Conservation (phyloP, 2,797 vertebrate genomes). For the Oreochromis mossambicus region DNA sequence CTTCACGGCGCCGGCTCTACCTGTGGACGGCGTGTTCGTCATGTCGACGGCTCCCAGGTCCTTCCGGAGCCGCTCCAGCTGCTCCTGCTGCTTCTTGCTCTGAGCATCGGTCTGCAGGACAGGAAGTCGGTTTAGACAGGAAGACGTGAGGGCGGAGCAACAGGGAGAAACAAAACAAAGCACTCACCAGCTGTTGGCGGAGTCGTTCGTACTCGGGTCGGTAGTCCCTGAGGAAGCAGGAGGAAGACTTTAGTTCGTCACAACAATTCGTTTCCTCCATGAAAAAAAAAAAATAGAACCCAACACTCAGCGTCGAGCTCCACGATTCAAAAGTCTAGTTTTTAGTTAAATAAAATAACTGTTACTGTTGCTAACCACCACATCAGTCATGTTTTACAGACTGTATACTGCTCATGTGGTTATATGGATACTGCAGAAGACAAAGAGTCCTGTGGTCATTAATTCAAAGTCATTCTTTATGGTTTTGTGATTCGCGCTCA, state of each 20-base stretch:
- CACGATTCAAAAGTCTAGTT: neutral
- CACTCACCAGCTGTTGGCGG: conserved; percentile 81
- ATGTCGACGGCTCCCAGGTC: conserved; percentile 85
- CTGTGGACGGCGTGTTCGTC: conserved; percentile 65
- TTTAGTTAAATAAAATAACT: neutral
- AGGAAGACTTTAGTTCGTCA: neutral
- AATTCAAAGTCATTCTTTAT: neutral
- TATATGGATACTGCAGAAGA: neutral
- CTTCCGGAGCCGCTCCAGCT: conserved; percentile 83
- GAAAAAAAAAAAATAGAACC: neutral
- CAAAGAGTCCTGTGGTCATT: fast-evolving
- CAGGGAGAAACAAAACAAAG: neutral
- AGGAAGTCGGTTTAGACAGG: neutral
- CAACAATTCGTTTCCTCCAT: neutral
- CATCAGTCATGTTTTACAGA: neutral
- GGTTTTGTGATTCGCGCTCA: neutral
- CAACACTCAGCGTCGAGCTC: neutral
- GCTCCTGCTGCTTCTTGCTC: conserved; percentile 82
- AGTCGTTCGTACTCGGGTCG: conserved; percentile 91
- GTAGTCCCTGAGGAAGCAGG: conserved; percentile 82
- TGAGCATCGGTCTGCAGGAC: conserved; percentile 77
- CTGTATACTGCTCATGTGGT: neutral
- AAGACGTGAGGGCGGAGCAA: conserved; percentile 10
- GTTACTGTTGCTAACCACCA: neutral
- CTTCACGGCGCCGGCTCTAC: conserved; percentile 38